These are phyloP conservation scores for Neomorphus geoffroyi DNA, from an alignment of 2,797 vertebrate genomes.

Conservation along the genomic window DNA sequence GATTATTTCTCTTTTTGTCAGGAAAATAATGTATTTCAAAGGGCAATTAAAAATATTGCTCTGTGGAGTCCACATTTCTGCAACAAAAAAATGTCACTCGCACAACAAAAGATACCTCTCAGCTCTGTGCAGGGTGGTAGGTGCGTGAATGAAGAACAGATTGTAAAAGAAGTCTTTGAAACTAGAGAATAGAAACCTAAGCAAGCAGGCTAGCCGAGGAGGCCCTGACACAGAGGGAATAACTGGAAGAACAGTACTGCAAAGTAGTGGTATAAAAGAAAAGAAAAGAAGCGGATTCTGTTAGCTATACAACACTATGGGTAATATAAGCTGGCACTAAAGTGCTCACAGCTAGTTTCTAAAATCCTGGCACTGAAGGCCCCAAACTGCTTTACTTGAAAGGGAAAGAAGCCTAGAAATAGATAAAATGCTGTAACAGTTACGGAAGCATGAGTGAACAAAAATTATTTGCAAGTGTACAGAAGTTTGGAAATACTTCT, in stretches of 20 bases:
- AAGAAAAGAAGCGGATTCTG: slow-evolving; percentile 24
- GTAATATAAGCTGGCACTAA: slow-evolving; percentile 28
- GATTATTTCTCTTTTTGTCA: slow-evolving; percentile 4
- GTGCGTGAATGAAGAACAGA: slow-evolving; percentile 52
- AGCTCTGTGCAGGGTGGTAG: background rate
- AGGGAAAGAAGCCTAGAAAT: slow-evolving; percentile 52
- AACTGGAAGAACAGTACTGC: slow-evolving; percentile 47
- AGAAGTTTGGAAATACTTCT: background rate
- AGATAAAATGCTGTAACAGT: slow-evolving; percentile 51
- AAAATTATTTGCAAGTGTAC: slow-evolving; percentile 24
- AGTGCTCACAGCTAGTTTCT: slow-evolving; percentile 59
- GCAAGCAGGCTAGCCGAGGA: slow-evolving; percentile 44
- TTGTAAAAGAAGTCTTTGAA: slow-evolving; percentile 62
- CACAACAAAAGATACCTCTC: slow-evolving; percentile 30
- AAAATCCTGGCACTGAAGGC: slow-evolving; percentile 36
- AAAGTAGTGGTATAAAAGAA: slow-evolving; percentile 36
- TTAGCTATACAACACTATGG: slow-evolving; percentile 40
- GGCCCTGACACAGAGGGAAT: slow-evolving; percentile 42
- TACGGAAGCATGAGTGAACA: slow-evolving; percentile 27
- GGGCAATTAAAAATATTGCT: slow-evolving; percentile 57
- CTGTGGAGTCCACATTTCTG: background rate
- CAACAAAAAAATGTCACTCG: slow-evolving; percentile 23
- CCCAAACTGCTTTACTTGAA: slow-evolving; percentile 56
- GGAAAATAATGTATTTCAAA: slow-evolving; percentile 27
- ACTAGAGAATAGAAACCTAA: slow-evolving; percentile 55